phyloP scores from a whole-genome alignment of 2,888 invertebrate genomes.

The Aspidiotus rigidus region DNA sequence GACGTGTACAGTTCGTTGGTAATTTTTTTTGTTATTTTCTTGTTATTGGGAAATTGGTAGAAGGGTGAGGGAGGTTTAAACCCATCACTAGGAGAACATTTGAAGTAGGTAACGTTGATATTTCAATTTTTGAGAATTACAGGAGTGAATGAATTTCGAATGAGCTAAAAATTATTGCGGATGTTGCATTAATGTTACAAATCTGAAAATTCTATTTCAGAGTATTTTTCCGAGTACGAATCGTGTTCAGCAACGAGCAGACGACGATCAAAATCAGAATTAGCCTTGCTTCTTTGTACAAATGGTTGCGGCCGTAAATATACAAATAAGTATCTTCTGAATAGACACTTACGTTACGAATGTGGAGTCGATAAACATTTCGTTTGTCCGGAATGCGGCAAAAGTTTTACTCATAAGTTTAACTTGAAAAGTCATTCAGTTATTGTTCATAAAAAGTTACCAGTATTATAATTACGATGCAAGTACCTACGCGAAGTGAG shows the following conservation, averaged over 20 bases:
- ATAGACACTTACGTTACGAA: constrained; percentile 35
- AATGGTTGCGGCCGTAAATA: constrained; percentile 34
- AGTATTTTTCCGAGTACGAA: not conserved
- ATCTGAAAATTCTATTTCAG: not conserved
- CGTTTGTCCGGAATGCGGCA: constrained; percentile 41
- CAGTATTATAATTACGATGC: not conserved
- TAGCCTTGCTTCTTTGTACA: constrained; percentile 14
- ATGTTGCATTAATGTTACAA: too few relatives aligned
- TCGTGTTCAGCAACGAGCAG: not conserved
- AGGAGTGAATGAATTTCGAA: too few relatives aligned
- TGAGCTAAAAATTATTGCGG: too few relatives aligned
- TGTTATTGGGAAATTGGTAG: too few relatives aligned
- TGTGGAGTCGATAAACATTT: constrained; percentile 33
- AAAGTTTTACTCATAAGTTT: constrained; percentile 41
- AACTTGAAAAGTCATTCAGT: constrained; percentile 38
- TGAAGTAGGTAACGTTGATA: too few relatives aligned
- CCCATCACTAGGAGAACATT: too few relatives aligned
- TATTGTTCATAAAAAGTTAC: constrained; percentile 17
- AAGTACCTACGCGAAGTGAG: too few relatives aligned
- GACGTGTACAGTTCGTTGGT: too few relatives aligned
- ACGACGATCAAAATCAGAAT: not conserved
- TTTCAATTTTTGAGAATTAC: too few relatives aligned
- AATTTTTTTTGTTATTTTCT: too few relatives aligned
- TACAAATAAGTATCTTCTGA: constrained; percentile 31
- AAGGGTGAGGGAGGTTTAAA: too few relatives aligned